These are phyloP conservation scores for Schizothorax lantsangensis DNA, from an alignment of 2,797 vertebrate genomes.

Conservation along the genomic window DNA sequence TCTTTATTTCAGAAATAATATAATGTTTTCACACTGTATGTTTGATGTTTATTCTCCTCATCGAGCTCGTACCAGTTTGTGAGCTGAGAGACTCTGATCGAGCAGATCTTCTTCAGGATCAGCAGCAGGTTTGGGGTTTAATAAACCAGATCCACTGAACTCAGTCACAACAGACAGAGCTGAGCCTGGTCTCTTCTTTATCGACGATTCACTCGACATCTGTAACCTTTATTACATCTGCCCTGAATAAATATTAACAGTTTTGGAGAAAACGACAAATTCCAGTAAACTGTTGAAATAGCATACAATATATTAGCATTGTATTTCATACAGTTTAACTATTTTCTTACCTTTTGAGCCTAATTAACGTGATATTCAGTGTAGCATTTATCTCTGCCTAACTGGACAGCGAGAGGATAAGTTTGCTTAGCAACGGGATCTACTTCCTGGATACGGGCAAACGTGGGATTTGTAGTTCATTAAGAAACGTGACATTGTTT, in stretches of 20 bases:
- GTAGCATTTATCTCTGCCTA: neutral
- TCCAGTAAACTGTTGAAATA: neutral
- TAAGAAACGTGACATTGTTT: too few species aligned
- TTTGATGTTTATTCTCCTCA: neutral
- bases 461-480: conserved; percentile 74
- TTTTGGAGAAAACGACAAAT: neutral
- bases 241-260: conserved; percentile 5
- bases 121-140: conserved; percentile 80
- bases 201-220: conserved; percentile 44
- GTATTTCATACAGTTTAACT: neutral
- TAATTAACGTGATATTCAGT: neutral
- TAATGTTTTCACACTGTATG: neutral
- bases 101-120: conserved; percentile 65
- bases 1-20: too few species aligned
- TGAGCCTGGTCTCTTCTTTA: conserved; percentile 65
- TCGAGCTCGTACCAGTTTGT: conserved; percentile 80
- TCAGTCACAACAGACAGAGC: conserved; percentile 80
- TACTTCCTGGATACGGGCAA: conserved; percentile 80
- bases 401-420: conserved; percentile 38
- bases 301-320: neutral
- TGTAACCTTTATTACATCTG: conserved; percentile 65
- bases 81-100: conserved; percentile 80
- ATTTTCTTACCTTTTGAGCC: conserved; percentile 12
- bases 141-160: conserved; percentile 75
- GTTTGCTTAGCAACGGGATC: conserved; percentile 79